These are phyloP conservation scores for Rana temporaria DNA, from an alignment of 2,113 vertebrate genomes.

Conservation along the genomic window DNA sequence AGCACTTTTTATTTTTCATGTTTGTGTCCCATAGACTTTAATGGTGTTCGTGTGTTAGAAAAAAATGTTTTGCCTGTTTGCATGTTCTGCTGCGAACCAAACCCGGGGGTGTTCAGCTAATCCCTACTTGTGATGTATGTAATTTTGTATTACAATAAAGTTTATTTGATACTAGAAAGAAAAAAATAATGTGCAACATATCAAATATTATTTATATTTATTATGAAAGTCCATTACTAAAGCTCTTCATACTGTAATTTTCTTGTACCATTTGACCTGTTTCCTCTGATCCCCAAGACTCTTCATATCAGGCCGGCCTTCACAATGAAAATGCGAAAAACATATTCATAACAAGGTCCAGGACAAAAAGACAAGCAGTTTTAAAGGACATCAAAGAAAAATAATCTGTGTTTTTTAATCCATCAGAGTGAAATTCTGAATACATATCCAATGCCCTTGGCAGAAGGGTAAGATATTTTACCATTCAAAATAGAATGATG, in stretches of 20 bases:
- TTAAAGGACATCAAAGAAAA: conserved; percentile 48
- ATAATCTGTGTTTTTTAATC: conserved; percentile 45
- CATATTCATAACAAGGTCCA: conserved; percentile 33
- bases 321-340: conserved; percentile 39
- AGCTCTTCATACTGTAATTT: background rate
- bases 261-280: background rate
- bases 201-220: too few relatives aligned
- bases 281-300: conserved; percentile 15
- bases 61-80: too few relatives aligned
- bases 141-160: too few relatives aligned
- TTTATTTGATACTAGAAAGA: too few relatives aligned
- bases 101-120: too few relatives aligned
- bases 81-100: too few relatives aligned
- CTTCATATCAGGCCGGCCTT: background rate
- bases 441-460: conserved; percentile 29
- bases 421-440: conserved; percentile 18
- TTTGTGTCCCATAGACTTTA: too few relatives aligned
- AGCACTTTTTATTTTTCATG: too few relatives aligned
- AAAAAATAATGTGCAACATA: too few relatives aligned
- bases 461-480: conserved; percentile 20
- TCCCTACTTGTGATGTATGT: too few relatives aligned
- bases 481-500: conserved; percentile 9
- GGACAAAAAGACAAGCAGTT: conserved; percentile 18
- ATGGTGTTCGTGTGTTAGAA: too few relatives aligned
- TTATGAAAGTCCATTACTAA: too few relatives aligned